Base-by-base conservation (phyloP, 2,797 vertebrate species). In the Salarias fasciatus region DNA sequence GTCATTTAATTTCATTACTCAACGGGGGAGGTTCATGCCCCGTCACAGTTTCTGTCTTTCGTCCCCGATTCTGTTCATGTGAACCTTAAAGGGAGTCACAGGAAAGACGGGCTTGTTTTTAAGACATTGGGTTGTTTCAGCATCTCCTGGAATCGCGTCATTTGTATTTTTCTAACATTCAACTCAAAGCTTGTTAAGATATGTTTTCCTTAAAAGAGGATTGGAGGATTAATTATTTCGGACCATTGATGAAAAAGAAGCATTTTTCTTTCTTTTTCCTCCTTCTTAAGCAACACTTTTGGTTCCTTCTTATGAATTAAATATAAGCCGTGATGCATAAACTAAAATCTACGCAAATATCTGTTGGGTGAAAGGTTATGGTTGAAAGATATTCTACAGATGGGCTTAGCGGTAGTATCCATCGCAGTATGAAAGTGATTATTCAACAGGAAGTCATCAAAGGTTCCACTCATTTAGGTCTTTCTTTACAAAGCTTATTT, bases 1-100 rank as follows among this genome's bases (percentile, higher is more conserved):
- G 86, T 91, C 90, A 88, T 91, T 91, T 93, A 88, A 90, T 93
- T 92, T 86, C 91, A 91, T 92, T 91, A 91, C 88, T 86, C 88
- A 83, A 84, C 69, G 51, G 79, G 83, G 82, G 76, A 77, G 79
- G 86, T 82, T 86, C 77, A 83, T 82, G 79, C 66, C 79, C 71
- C 70, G 74, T 84, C 69, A 80, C 83, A 77, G 84, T 77, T 82
- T 84, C 78, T 84, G 70, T 80, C 72, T 76, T 84, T 57, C 51
- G 54, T 61, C 66, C 67, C 69, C 63, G 18, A 7, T 49, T 58
- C 38, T 64, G 48, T 62, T 73, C 68, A 63, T 53, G 50, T 75
- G 58, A 66, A 66, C 71, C 47, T 68, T 45, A 57, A 66, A 11
- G 43, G 57, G 47, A 67, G 48, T 38, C 62, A 47, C 30, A 51